Conservation (phyloP, 2,888 invertebrate species). For the Pherbina coryleti region DNA sequence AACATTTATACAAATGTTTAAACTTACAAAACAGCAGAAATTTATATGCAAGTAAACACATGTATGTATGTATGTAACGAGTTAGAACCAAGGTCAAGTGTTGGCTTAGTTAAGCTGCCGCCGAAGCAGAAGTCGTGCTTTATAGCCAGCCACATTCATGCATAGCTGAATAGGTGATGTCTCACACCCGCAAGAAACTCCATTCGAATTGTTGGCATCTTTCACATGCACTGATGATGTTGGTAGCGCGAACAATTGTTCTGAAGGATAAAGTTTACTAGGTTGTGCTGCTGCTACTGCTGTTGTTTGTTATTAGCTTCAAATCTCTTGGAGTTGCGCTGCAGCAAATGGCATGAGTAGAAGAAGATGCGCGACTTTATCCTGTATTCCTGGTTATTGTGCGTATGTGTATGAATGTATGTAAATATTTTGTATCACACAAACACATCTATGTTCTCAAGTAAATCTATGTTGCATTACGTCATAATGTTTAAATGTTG, state of each 20-base stretch:
- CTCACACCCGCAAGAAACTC: background rate
- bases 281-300: background rate
- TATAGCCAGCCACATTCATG: background rate
- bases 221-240: background rate
- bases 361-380: background rate
- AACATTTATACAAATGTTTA: too few relatives aligned
- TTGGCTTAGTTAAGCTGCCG: background rate
- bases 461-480: background rate
- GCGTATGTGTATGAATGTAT: too few relatives aligned
- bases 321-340: background rate
- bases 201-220: background rate
- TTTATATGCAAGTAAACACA: background rate
- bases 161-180: background rate
- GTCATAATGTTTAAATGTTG: background rate
- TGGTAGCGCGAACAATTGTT: background rate
- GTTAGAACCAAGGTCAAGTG: constrained; percentile 16
- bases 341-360: background rate
- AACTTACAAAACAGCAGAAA: too few relatives aligned
- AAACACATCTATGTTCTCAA: background rate
- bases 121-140: background rate
- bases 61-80: background rate
- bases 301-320: background rate
- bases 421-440: too few relatives aligned
- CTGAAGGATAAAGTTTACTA: background rate
- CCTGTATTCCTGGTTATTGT: background rate